Evolutionary conservation across 1,140 invertebrate species (phyloP).

Genomic region (Ooceraea biroi): DNA sequence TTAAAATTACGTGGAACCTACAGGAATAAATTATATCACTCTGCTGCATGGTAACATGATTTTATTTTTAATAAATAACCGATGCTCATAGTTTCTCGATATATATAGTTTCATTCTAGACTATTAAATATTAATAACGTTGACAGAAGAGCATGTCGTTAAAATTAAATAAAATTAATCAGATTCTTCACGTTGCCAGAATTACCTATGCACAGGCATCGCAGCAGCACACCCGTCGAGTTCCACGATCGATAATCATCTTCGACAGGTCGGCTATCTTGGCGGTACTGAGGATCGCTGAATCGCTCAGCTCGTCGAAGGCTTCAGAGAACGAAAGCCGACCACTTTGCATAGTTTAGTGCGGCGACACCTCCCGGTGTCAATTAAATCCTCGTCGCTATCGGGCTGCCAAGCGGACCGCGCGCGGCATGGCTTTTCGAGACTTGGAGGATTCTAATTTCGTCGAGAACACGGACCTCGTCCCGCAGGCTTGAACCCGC

Average conservation of each 20-base stretch:
- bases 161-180: background rate
- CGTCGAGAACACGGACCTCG: constrained; percentile 25
- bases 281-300: background rate
- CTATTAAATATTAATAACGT: constrained; percentile 10
- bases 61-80: constrained; percentile 22
- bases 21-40: background rate
- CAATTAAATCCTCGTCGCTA: constrained; percentile 77
- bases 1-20: constrained; percentile 6
- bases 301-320: constrained; percentile 13
- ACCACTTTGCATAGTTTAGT: constrained; percentile 83
- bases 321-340: constrained; percentile 67
- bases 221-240: background rate
- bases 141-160: background rate
- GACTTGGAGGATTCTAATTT: constrained; percentile 59
- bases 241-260: constrained; percentile 21
- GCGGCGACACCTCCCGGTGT: constrained; percentile 83
- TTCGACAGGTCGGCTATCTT: constrained; percentile 24
- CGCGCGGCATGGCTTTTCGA: constrained; percentile 24
- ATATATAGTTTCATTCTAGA: background rate
- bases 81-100: background rate
- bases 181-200: background rate
- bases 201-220: background rate
- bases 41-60: background rate
- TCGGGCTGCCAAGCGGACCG: constrained; percentile 65
- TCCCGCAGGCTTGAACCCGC: background rate